A percentile compares a stretch with the other conserved stretches of the same genome.
Evolutionary conservation across 2,888 invertebrate genomes (phyloP).

Genomic region (Apamea anceps): DNA sequence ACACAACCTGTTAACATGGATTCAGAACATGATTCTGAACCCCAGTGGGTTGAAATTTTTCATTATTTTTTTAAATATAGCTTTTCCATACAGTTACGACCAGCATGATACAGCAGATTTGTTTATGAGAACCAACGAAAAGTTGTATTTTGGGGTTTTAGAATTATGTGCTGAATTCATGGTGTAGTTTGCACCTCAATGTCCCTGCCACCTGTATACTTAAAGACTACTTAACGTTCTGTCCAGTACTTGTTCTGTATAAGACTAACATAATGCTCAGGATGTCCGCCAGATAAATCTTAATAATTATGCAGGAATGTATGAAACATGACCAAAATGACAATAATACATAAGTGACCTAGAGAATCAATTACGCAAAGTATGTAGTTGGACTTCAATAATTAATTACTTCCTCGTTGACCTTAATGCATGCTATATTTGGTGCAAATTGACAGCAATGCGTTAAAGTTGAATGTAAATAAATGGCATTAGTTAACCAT

Average conservation of each 20-base stretch:
- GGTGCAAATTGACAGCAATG: slow-evolving; percentile 45
- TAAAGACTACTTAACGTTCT: slow-evolving; percentile 19
- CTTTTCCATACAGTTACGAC: neutral
- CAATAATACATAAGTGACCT: slow-evolving; percentile 71
- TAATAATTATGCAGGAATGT: slow-evolving; percentile 58
- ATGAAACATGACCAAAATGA: slow-evolving; percentile 69
- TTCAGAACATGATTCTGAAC: neutral
- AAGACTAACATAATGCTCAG: slow-evolving; percentile 17
- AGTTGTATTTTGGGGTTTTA: too few relatives aligned
- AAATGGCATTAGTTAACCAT: slow-evolving; percentile 22
- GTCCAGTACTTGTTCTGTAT: neutral
- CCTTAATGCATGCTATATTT: slow-evolving; percentile 39
- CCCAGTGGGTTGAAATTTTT: neutral
- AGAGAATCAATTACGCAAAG: slow-evolving; percentile 72
- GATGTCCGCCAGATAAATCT: slow-evolving; percentile 36
- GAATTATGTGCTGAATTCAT: too few relatives aligned
- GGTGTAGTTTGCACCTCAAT: neutral
- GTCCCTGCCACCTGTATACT: neutral
- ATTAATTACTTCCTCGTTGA: slow-evolving; percentile 75
- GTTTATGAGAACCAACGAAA: neutral
- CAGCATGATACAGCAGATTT: too few relatives aligned
- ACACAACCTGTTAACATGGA: neutral
- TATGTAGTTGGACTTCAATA: slow-evolving; percentile 65
- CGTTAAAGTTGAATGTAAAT: slow-evolving; percentile 38
- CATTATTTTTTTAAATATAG: neutral